These are phyloP conservation scores for Drosophila monieri DNA, from an alignment of 2,888 invertebrate genomes.

Conservation along the genomic window DNA sequence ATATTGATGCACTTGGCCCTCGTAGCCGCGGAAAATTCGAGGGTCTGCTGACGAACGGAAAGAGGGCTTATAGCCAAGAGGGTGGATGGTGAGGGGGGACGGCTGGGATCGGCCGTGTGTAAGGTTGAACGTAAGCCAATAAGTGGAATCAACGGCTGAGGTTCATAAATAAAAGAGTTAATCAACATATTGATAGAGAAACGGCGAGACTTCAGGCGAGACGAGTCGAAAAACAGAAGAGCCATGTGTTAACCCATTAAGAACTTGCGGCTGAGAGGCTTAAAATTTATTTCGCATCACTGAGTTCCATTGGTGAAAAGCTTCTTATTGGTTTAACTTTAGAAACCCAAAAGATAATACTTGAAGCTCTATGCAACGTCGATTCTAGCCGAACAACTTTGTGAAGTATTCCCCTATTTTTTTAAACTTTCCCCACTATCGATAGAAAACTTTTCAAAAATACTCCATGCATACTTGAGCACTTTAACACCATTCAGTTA, in stretches of 20 bases:
- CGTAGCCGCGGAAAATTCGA: conserved; percentile 4
- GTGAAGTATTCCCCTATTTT: neutral
- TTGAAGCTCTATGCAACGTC: too few species aligned
- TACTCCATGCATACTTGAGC: conserved; percentile 21
- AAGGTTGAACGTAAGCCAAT: conserved; percentile 60
- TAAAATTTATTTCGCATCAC: neutral
- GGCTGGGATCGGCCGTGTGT: conserved; percentile 4
- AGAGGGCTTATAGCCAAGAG: conserved; percentile 14
- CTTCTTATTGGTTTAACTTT: too few species aligned
- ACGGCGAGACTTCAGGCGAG: conserved; percentile 24
- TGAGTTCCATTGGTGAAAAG: too few species aligned
- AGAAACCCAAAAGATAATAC: too few species aligned
- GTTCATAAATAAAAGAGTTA: conserved; percentile 78
- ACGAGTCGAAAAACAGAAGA: conserved; percentile 3
- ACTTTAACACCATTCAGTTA: conserved; percentile 26
- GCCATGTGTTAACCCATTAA: conserved; percentile 26
- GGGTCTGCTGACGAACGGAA: neutral
- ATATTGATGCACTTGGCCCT: conserved; percentile 26
- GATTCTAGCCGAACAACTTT: neutral
- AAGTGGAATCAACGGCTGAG: conserved; percentile 63
- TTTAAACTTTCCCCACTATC: conserved; percentile 11
- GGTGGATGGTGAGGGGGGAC: conserved; percentile 8
- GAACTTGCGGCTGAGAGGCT: conserved; percentile 11
- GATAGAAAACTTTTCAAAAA: conserved; percentile 20
- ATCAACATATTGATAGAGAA: conserved; percentile 74